Conservation (phyloP, 2,113 vertebrate species). For the Austrofundulus limnaeus region DNA sequence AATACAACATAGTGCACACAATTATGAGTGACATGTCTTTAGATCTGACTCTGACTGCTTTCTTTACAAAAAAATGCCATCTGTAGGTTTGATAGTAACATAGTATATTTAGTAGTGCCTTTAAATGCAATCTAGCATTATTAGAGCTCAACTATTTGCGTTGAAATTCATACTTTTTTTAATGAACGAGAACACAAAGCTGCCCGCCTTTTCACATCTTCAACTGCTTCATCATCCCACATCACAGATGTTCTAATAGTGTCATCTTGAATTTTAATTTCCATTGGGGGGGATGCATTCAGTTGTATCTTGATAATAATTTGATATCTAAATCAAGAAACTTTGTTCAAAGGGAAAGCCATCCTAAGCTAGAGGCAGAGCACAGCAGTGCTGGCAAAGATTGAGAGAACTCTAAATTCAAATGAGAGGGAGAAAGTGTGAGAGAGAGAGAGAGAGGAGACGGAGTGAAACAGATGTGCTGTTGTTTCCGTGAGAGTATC, state of each 20-base stretch:
- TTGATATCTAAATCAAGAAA: slow-evolving; percentile 55
- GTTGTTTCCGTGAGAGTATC: slow-evolving; percentile 42
- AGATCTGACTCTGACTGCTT: slow-evolving; percentile 27
- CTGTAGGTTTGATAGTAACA: slow-evolving; percentile 6
- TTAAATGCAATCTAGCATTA: slow-evolving; percentile 9
- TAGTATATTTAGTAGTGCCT: slow-evolving; percentile 1
- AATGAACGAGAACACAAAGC: slow-evolving; percentile 21
- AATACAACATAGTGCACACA: slow-evolving; percentile 63
- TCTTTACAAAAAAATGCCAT: slow-evolving; percentile 7
- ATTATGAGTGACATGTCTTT: slow-evolving; percentile 47
- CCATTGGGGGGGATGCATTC: slow-evolving; percentile 31
- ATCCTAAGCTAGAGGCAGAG: slow-evolving; percentile 31
- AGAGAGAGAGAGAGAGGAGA: slow-evolving; percentile 43
- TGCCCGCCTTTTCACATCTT: slow-evolving; percentile 15
- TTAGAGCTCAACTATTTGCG: not conserved
- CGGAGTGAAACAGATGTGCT: slow-evolving; percentile 66
- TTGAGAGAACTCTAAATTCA: slow-evolving; percentile 65
- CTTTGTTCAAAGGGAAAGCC: slow-evolving; percentile 43
- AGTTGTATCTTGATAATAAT: slow-evolving; percentile 39
- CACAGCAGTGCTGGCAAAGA: slow-evolving; percentile 38
- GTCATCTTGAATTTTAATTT: slow-evolving; percentile 37
- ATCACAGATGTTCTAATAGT: slow-evolving; percentile 17
- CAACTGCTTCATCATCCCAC: slow-evolving; percentile 5
- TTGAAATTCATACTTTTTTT: slow-evolving; percentile 3
- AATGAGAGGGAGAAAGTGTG: slow-evolving; percentile 56